Percentiles rank a stretch among this genome's conserved stretches.
phyloP scores from a whole-genome alignment of 2,797 vertebrate species.

The Galagoides demidoff region DNA sequence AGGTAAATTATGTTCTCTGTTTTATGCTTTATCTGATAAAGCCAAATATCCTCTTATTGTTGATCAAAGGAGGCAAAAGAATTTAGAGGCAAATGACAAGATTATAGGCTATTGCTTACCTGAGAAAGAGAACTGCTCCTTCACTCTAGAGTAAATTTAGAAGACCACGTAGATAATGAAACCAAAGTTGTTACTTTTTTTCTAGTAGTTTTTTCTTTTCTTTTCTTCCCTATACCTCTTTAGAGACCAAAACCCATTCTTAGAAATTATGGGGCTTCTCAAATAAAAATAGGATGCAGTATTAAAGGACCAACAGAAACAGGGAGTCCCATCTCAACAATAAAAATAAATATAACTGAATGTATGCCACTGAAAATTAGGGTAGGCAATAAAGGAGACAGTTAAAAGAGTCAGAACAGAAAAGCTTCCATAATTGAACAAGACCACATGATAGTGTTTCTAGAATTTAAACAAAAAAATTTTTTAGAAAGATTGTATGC shows the following conservation, averaged over 20 bases:
- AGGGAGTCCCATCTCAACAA: slow-evolving; percentile 83
- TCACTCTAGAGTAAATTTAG: slow-evolving; percentile 87
- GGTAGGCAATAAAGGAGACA: slow-evolving; percentile 84
- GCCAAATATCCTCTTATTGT: slow-evolving; percentile 97
- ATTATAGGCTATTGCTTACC: slow-evolving; percentile 87
- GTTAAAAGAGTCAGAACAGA: slow-evolving; percentile 87
- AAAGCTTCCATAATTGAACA: slow-evolving; percentile 89
- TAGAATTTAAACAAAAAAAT: slow-evolving; percentile 75
- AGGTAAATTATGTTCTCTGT: slow-evolving; percentile 95
- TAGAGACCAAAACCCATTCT: slow-evolving; percentile 92
- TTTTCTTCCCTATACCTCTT: slow-evolving; percentile 88
- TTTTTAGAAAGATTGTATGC: slow-evolving; percentile 90
- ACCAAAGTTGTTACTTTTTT: slow-evolving; percentile 93
- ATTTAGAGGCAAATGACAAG: slow-evolving; percentile 89
- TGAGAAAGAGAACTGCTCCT: slow-evolving; percentile 87
- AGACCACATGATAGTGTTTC: slow-evolving; percentile 88
- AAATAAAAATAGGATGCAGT: slow-evolving; percentile 87
- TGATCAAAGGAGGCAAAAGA: slow-evolving; percentile 90
- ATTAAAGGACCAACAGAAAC: slow-evolving; percentile 82
- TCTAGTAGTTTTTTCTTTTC: slow-evolving; percentile 87
- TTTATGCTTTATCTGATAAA: slow-evolving; percentile 98
- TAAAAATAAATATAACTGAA: slow-evolving; percentile 72
- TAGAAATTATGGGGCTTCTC: slow-evolving; percentile 80
- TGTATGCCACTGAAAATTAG: slow-evolving; percentile 76
- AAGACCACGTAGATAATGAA: slow-evolving; percentile 89